Percentiles rank a stretch among this genome's conserved stretches.
Evolutionary conservation across 2,113 vertebrate genomes (phyloP).

Genomic region (Gnathonemus echidnorhynchus): DNA sequence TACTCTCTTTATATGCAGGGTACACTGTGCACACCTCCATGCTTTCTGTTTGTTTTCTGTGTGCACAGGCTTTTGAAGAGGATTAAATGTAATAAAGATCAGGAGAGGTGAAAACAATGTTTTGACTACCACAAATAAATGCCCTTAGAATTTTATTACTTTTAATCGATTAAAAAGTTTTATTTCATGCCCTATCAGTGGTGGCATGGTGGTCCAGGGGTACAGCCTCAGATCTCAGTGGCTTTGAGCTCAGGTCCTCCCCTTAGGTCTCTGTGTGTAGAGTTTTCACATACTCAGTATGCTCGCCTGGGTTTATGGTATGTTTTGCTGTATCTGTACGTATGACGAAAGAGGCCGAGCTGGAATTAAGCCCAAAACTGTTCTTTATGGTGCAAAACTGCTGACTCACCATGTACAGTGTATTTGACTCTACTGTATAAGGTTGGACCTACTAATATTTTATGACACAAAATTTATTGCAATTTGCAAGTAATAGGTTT

Average conservation of each 20-base stretch:
- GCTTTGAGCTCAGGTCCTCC: not conserved
- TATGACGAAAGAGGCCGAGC: not conserved
- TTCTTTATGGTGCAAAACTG: not conserved
- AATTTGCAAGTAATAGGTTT: not conserved
- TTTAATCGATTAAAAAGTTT: not conserved
- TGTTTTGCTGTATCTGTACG: not conserved
- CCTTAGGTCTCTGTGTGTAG: not conserved
- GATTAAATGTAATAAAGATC: slow-evolving; percentile 8
- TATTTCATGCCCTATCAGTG: not conserved
- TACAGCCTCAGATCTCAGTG: not conserved
- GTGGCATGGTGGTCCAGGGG: not conserved
- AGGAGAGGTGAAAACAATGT: not conserved
- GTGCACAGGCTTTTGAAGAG: not conserved
- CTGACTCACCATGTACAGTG: not conserved
- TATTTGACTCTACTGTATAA: not conserved
- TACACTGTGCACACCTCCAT: not conserved
- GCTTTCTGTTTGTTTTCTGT: not conserved
- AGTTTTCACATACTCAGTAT: not conserved
- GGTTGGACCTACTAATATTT: not conserved
- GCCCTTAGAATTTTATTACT: not conserved
- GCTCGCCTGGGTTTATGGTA: not conserved
- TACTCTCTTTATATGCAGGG: not conserved
- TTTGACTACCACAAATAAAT: not conserved
- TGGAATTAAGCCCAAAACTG: not conserved
- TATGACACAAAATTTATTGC: not conserved